Conservation (phyloP, 1,140 invertebrate genomes). For the Ctenoplectra terminalis region DNA sequence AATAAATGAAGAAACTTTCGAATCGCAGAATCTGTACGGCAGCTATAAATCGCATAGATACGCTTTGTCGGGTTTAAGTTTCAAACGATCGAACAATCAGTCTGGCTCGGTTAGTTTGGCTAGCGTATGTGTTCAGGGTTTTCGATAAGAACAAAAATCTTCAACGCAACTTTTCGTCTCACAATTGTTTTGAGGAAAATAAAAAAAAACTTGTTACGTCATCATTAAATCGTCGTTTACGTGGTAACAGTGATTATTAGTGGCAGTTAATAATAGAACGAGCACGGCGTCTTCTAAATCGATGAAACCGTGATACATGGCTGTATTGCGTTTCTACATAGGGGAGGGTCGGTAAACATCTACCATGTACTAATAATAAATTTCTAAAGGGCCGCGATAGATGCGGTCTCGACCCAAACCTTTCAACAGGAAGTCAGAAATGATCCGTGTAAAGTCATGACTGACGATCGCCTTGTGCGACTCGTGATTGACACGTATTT, state of each 20-base stretch:
- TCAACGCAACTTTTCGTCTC: too few relatives aligned
- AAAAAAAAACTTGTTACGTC: too few relatives aligned
- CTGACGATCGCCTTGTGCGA: not conserved
- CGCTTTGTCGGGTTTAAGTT: too few relatives aligned
- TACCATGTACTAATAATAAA: constrained; percentile 28
- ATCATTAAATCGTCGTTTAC: too few relatives aligned
- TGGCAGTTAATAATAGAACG: constrained; percentile 29
- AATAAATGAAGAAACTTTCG: too few relatives aligned
- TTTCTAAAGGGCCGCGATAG: not conserved
- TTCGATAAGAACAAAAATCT: too few relatives aligned
- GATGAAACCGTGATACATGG: not conserved
- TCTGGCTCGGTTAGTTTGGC: too few relatives aligned
- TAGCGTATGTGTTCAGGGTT: too few relatives aligned
- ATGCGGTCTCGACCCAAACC: not conserved
- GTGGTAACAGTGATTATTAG: not conserved
- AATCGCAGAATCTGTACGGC: too few relatives aligned
- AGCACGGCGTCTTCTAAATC: not conserved
- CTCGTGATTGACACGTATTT: not conserved
- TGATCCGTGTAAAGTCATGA: not conserved
- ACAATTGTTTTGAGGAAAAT: too few relatives aligned
- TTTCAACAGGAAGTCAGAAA: not conserved
- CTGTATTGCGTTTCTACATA: not conserved
- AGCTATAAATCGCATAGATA: too few relatives aligned
- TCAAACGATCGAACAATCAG: too few relatives aligned
- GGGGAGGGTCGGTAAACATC: constrained; percentile 32